A percentile compares a stretch with the other conserved stretches of the same genome.
These are phyloP conservation scores for Meloidogyne hapla DNA, from an alignment of 1,140 invertebrate species.

Conservation along the genomic window DNA sequence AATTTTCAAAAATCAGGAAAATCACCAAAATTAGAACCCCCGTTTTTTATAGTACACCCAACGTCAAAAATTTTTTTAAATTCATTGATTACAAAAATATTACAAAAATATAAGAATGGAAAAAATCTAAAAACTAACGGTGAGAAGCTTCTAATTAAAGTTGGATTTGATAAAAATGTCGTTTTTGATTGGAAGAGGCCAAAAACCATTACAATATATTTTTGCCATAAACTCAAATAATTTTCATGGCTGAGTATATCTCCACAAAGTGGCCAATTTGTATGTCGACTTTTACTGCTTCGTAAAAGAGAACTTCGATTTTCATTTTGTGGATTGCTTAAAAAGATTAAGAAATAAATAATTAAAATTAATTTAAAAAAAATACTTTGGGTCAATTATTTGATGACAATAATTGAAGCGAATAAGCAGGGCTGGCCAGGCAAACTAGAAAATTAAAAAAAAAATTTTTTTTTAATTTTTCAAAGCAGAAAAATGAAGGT, in stretches of 20 bases:
- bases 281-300: slow-evolving; percentile 66
- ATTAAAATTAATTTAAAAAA: slow-evolving; percentile 33
- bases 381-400: slow-evolving; percentile 85
- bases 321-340: slow-evolving; percentile 84
- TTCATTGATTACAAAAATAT: no score
- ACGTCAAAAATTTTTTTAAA: no score
- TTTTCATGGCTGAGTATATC: slow-evolving; percentile 61
- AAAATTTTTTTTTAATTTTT: not conserved
- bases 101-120: no score
- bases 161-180: slow-evolving; percentile 19
- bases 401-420: slow-evolving; percentile 84
- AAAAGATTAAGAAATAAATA: slow-evolving; percentile 30
- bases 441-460: slow-evolving; percentile 70
- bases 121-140: slow-evolving; percentile 25
- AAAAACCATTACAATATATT: slow-evolving; percentile 60
- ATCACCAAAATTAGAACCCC: no score
- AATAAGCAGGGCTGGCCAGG: slow-evolving; percentile 91
- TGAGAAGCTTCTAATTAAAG: slow-evolving; percentile 51
- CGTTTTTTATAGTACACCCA: no score
- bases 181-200: slow-evolving; percentile 53
- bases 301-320: slow-evolving; percentile 87
- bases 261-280: slow-evolving; percentile 56
- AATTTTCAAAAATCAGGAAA: no score
- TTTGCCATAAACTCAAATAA: slow-evolving; percentile 61
- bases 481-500: not conserved